A percentile compares a stretch with the other conserved stretches of the same genome.
Conservation (phyloP, 2,797 vertebrate genomes). For the Kryptolebias ocellatus region DNA sequence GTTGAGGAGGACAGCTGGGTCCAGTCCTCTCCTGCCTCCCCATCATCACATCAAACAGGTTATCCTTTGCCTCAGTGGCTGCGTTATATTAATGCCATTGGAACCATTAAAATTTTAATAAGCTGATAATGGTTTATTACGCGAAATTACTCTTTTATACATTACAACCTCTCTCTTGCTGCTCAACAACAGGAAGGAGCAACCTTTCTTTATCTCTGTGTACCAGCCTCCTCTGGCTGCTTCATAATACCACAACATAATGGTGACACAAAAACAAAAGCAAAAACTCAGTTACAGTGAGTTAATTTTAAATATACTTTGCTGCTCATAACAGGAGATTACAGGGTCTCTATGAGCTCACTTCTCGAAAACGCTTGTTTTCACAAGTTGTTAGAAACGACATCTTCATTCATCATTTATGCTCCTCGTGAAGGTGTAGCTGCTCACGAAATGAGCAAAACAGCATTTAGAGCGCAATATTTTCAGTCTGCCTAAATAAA, state of each 20-base stretch:
- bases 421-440: constrained; percentile 1
- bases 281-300: neutral
- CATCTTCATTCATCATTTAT: constrained; percentile 25
- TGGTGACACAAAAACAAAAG: neutral
- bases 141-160: neutral
- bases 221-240: neutral
- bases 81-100: neutral
- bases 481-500: constrained; percentile 14
- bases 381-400: constrained; percentile 8
- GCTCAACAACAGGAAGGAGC: neutral
- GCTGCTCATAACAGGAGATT: neutral
- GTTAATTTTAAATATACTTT: neutral
- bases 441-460: constrained; percentile 28
- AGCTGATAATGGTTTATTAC: constrained; percentile 2
- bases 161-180: neutral
- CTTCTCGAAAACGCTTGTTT: neutral
- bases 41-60: neutral
- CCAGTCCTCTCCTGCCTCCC: neutral
- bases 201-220: neutral
- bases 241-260: neutral
- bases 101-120: constrained; percentile 3
- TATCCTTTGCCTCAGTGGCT: neutral
- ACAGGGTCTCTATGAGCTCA: neutral
- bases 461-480: constrained; percentile 12
- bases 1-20: neutral